phyloP scores from a whole-genome alignment of 37 sponge, comb jelly and placozoan species.

The Theonella swinhoei region DNA sequence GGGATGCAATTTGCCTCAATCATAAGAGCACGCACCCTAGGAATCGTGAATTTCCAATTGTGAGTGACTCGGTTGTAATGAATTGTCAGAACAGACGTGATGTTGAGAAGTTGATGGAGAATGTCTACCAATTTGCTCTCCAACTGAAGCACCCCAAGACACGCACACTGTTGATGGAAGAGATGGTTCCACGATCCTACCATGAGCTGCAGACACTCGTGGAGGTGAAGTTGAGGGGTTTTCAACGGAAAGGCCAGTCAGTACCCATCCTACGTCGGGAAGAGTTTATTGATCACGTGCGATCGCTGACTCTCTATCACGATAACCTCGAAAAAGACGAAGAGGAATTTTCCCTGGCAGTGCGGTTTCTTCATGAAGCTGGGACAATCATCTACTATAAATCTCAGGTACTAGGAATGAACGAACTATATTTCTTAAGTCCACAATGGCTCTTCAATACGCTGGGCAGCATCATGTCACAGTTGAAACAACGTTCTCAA shows the following conservation, averaged over 20 bases:
- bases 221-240: slow-evolving; percentile 50
- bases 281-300: slow-evolving; percentile 61
- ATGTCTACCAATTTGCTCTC: slow-evolving; percentile 34
- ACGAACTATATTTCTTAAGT: slow-evolving; percentile 67
- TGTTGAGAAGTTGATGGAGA: slow-evolving; percentile 44
- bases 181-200: slow-evolving; percentile 62
- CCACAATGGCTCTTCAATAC: slow-evolving; percentile 72
- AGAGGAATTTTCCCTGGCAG: slow-evolving; percentile 64
- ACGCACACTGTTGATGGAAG: slow-evolving; percentile 14
- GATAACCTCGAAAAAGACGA: slow-evolving; percentile 53
- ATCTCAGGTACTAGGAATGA: background rate
- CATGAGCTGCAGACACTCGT: slow-evolving; percentile 65
- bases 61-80: slow-evolving; percentile 46
- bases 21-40: background rate
- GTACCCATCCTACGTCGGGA: slow-evolving; percentile 44
- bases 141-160: slow-evolving; percentile 18
- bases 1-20: slow-evolving; percentile 8
- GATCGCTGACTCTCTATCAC: slow-evolving; percentile 45
- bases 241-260: slow-evolving; percentile 16
- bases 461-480: slow-evolving; percentile 33
- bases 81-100: slow-evolving; percentile 43
- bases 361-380: slow-evolving; percentile 71
- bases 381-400: slow-evolving; percentile 62
- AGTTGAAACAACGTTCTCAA: background rate
- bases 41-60: slow-evolving; percentile 43